phyloP scores from a whole-genome alignment of 2,113 vertebrate genomes.

The Pungitius pungitius region DNA sequence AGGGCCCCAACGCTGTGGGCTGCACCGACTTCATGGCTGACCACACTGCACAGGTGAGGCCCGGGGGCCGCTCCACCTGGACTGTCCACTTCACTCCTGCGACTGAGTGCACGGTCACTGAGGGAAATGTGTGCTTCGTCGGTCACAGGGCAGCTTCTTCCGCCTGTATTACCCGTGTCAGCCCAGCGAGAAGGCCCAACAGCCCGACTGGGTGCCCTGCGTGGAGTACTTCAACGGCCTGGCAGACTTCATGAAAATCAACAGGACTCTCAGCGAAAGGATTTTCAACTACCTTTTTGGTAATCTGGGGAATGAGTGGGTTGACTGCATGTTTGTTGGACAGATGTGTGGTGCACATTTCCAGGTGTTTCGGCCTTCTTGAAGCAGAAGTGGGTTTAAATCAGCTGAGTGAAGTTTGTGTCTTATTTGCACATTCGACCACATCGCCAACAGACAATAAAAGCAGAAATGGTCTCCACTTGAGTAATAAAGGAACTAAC shows the following conservation, averaged over 20 bases:
- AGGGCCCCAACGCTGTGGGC: constrained; percentile 86
- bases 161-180: constrained; percentile 92
- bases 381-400: neutral
- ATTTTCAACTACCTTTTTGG: constrained; percentile 86
- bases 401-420: neutral
- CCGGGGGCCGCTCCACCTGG: too few species aligned
- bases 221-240: constrained; percentile 91
- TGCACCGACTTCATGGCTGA: constrained; percentile 93
- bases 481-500: neutral
- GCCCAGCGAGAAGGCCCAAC: constrained; percentile 56
- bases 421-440: neutral
- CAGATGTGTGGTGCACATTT: neutral
- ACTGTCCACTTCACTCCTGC: too few species aligned
- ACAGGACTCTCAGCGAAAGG: constrained; percentile 79
- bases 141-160: constrained; percentile 88
- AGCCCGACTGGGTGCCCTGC: constrained; percentile 89
- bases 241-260: constrained; percentile 89
- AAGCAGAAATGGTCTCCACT: neutral
- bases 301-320: constrained; percentile 80
- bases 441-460: neutral
- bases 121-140: neutral
- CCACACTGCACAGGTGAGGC: constrained; percentile 82
- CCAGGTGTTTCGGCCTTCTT: neutral
- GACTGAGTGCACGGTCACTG: too few species aligned
- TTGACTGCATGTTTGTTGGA: neutral